Base-by-base conservation (phyloP, 2,888 invertebrate genomes). In the Panzeria rudis region DNA sequence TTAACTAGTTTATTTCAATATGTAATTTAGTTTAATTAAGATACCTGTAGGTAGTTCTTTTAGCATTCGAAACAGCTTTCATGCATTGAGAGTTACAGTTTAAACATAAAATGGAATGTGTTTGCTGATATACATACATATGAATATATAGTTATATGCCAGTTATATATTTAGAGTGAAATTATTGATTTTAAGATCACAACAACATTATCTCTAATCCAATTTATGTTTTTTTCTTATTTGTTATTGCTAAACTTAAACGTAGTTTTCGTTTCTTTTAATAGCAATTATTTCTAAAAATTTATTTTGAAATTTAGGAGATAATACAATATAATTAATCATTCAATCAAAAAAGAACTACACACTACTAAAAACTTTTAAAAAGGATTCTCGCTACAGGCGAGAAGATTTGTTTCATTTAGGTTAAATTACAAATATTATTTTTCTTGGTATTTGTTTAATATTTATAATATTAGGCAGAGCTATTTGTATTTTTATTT, bases 271-370 rank as follows among this genome's bases (percentile, higher is more conserved):
- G 62, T 47, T 75, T 77, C 23, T 38, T 61, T 69, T 59, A 61
- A 11, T 75, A 75, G 52, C 59, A 66, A 61, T 77, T 71, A 62
- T 66, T 69, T 52, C 13, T 41, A 54, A 15, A 56, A n/a, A 17
- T 62, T 77, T 62, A 15, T 32, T 52, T 54, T 69, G 56, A 68
- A 71, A 79, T 75, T 83, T 66, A 59, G 17, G 72, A 62, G 44
- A 62, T 76, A 64, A 75, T 83, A 79, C 32, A 78, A 35, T 44
- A 61, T 50, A 25, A 68, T 80, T 29, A 29, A 29, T 29, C 69
- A 47, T 44, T 56, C 80, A 83, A 77, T 77, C 64, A 62, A 69
- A 62, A 73, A 29, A 82, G 83, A 81, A 38, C 80, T 86, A 86
- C 83, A 69, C 25, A 77, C 80, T 86, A 81, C 78, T 59, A 64